A percentile compares a stretch with the other conserved stretches of the same genome.
Evolutionary conservation across 2,797 vertebrate genomes (phyloP).

Genomic region (Hirundo rustica): DNA sequence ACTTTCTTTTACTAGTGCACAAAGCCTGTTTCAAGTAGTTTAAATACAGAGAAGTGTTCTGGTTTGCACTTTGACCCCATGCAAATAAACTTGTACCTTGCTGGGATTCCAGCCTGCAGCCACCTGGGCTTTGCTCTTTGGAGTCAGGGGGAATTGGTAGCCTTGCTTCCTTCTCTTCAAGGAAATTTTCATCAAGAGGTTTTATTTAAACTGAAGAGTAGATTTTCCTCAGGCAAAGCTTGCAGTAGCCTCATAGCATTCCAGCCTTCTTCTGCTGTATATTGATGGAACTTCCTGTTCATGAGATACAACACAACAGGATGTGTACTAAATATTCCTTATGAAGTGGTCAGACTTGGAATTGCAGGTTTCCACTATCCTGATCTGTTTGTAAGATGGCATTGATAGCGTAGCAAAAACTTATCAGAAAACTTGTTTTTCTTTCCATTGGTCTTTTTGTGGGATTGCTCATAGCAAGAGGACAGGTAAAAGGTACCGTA

Average conservation of each 20-base stretch:
- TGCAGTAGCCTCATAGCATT: background rate
- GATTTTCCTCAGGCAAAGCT: background rate
- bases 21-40: background rate
- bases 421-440: background rate
- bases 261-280: background rate
- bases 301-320: background rate
- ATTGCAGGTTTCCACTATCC: background rate
- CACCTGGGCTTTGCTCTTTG: background rate
- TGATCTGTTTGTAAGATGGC: background rate
- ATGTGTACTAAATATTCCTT: background rate
- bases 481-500: background rate
- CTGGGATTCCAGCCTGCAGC: background rate
- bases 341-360: background rate
- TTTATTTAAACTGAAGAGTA: background rate
- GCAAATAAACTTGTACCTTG: background rate
- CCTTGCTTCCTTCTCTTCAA: background rate
- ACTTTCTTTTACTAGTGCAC: background rate
- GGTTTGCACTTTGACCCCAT: slow-evolving; percentile 1
- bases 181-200: background rate
- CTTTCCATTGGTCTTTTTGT: background rate
- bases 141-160: background rate
- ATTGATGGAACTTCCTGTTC: background rate
- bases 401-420: background rate
- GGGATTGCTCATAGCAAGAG: background rate
- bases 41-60: background rate